Conservation (phyloP, 2,797 vertebrate genomes). For the Notamacropus eugenii region DNA sequence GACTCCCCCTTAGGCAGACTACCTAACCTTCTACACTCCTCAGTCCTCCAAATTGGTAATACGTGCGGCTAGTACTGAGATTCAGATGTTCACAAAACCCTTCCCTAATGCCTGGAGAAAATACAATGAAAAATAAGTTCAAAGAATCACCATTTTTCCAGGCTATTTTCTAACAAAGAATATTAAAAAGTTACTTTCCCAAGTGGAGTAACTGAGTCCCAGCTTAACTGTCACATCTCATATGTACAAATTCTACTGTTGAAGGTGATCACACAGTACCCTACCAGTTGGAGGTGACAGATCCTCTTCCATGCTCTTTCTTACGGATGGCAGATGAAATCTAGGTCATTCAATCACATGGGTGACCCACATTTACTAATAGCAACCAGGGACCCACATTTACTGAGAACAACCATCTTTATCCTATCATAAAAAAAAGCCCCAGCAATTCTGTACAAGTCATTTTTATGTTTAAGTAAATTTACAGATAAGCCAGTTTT, state of each 20-base stretch:
- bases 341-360: constrained; percentile 75
- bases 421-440: constrained; percentile 59
- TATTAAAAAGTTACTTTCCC: constrained; percentile 7
- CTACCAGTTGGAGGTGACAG: neutral
- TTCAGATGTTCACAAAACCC: constrained; percentile 23
- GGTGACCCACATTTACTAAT: constrained; percentile 74
- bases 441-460: constrained; percentile 49
- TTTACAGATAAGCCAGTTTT: constrained; percentile 70
- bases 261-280: neutral
- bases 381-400: constrained; percentile 72
- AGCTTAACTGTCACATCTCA: neutral
- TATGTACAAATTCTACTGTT: fast-evolving
- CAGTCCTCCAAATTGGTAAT: neutral
- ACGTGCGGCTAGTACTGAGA: neutral
- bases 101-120: constrained; percentile 1
- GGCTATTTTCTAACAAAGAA: neutral
- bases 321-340: constrained; percentile 69
- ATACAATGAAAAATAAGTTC: neutral
- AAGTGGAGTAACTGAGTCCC: neutral
- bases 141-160: neutral
- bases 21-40: no score
- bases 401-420: constrained; percentile 61
- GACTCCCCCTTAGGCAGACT: neutral
- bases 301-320: constrained; percentile 44
- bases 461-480: constrained; percentile 75